A percentile compares a stretch with the other conserved stretches of the same genome.
Evolutionary conservation across 2,888 invertebrate genomes (phyloP).

Genomic region (Escarpia spicata): DNA sequence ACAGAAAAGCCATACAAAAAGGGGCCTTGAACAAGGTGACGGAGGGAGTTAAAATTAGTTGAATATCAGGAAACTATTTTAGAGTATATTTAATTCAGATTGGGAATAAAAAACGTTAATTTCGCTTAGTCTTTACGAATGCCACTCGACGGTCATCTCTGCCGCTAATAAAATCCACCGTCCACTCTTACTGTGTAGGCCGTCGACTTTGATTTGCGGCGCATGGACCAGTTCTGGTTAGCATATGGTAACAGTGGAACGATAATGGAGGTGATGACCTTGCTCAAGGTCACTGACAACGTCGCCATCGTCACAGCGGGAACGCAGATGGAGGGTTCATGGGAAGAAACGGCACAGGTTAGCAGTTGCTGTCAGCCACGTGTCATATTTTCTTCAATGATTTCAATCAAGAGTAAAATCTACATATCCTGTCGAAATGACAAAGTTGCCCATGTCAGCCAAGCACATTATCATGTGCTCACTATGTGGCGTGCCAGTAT

Average conservation of each 20-base stretch:
- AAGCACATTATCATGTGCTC: too few species aligned
- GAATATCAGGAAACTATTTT: too few species aligned
- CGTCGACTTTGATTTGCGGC: not conserved
- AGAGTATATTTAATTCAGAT: too few species aligned
- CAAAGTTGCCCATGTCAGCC: too few species aligned
- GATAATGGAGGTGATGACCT: conserved; percentile 16
- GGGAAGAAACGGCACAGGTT: not conserved
- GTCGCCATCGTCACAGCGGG: not conserved
- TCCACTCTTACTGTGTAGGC: not conserved
- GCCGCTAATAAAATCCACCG: not conserved
- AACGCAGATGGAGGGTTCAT: not conserved
- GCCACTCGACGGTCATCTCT: not conserved
- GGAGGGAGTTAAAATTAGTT: too few species aligned
- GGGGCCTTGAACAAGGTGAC: too few species aligned
- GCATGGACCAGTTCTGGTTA: not conserved
- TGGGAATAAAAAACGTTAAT: too few species aligned
- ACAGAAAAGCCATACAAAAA: too few species aligned
- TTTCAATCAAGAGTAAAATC: too few species aligned
- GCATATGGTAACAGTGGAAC: not conserved
- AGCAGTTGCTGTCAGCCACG: not conserved
- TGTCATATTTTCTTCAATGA: not conserved
- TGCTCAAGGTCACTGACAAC: conserved; percentile 6
- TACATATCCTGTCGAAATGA: too few species aligned
- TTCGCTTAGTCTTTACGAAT: too few species aligned
- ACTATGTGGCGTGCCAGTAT: too few species aligned